Evolutionary conservation across 2,113 vertebrate genomes (phyloP), one percentile per base, ranked within the genome.

Genomic region (Hipposideros armiger): DNA sequence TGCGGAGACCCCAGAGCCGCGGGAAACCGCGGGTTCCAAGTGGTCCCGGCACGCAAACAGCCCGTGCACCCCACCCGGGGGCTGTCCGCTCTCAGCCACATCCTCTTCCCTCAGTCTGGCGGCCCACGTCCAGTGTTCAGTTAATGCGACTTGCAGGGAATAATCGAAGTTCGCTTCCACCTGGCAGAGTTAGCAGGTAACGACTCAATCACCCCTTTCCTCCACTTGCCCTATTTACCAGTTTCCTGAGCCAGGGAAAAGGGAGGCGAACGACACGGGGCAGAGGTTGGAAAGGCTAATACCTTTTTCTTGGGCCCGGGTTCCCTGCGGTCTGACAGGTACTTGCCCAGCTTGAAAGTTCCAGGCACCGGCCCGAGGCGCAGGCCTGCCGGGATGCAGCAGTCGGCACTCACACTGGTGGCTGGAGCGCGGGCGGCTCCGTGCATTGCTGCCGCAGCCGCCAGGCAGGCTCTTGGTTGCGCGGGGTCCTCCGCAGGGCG

Each of bases 291-390:
- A 87, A 90, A 24, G 69, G 81, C 85, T 77, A 98, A 97, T 98
- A 99, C 99, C 99, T 99, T 99, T 98, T 99, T 99, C 98, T 99
- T 99, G 88, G 99, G 98, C 99, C 99, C 99, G 85, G 99, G 98
- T 96, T 99, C 99, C 97, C 99, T 99, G 96, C 99, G 99, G 98
- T 99, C 99, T 91, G 99, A 99, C 98, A 99, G 98, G 98, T 99
- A 99, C 98, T 99, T 99, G 97, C 99, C 99, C 97, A 99, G 98
- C 98, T 99, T 99, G 98, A 99, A 99, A 98, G 98, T 98, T 96
- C 99, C 99, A 40, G 99, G 99, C 87, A 99, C 99, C 1, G 99
- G 99, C 97, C 99, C 99, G 93, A 99, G 98, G 90, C 99, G 99
- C 98, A 99, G 98, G 89, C 99, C 99, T 19, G 99, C 99, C n/a